Evolutionary conservation across 1,140 invertebrate genomes (phyloP), one percentile per base, ranked within the genome.

Genomic region (Reticulitermes speratus): DNA sequence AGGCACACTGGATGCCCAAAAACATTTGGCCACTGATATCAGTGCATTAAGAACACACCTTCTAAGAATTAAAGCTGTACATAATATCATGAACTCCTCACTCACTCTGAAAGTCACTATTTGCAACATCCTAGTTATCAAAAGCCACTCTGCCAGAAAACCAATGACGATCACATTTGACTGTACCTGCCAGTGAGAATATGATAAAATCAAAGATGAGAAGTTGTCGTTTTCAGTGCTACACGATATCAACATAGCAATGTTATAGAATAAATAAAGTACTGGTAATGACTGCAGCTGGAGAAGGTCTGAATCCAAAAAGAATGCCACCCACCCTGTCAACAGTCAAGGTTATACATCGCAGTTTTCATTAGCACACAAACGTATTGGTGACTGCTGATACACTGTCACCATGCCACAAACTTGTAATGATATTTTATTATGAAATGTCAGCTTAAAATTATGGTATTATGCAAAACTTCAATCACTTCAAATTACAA

Each of bases 381-480:
- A 75, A 75, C 30, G 65, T 30, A 75, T 25, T 16, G 65, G 65
- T 75, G 65, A 75, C n/a, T 75, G n/a, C n/a, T 75, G 65, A 75
- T 75, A 75, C 25, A 75, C n/a, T 30, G n/a, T 30, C 65, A 75
- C n/a, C n/a, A 75, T 75, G 9, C n/a, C 65, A 75, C 65, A 25
- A 75, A 75, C n/a, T 8, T 75, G 65, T 75, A 75, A 75, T n/a
- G 59, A 65, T 30, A 75, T 75, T 75, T 75, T 6, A 75, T 75
- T 30, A 75, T 30, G 65, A 25, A 75, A 30, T 75, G 65, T 75
- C 65, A 75, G 65, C 65, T 75, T 25, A 75, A 11, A 75, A 30
- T 75, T 75, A 75, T 30, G 65, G 65, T 75, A 75, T n/a, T 75
- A 75, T 30, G n/a, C 65, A 75, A 75, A 75, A n/a, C 25, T 75